These are phyloP conservation scores for Platycercus adscitus DNA, from an alignment of 2,113 vertebrate species.

Conservation along the genomic window DNA sequence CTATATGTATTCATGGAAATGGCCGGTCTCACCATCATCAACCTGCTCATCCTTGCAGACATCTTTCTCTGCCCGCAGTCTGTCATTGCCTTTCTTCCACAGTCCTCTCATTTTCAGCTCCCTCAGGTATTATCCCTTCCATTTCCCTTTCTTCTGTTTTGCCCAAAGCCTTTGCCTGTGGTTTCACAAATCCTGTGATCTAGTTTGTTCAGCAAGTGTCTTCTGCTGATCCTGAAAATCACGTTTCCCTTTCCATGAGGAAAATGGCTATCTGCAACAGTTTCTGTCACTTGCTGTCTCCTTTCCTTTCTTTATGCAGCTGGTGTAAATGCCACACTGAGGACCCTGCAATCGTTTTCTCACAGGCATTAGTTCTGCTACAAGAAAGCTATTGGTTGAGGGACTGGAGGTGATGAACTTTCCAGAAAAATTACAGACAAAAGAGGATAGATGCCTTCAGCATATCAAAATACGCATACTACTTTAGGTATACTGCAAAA, in stretches of 20 bases:
- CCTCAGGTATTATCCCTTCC: neutral
- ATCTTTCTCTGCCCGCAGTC: neutral
- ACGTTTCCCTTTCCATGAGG: neutral
- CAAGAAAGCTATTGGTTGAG: neutral
- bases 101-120: neutral
- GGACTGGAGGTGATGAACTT: slow-evolving; percentile 58
- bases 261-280: neutral
- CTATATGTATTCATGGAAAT: neutral
- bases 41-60: neutral
- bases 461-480: slow-evolving; percentile 9
- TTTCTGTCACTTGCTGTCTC: neutral
- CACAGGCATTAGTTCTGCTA: slow-evolving; percentile 34
- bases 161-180: neutral
- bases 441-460: slow-evolving; percentile 25
- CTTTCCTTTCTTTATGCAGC: neutral
- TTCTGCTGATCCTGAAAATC: neutral
- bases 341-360: neutral
- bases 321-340: neutral
- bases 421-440: slow-evolving; percentile 33
- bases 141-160: neutral
- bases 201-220: neutral
- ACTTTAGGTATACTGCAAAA: neutral
- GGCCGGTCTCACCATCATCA: neutral
- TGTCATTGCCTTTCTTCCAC: neutral
- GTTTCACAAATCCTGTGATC: neutral